A percentile compares a stretch with the other conserved stretches of the same genome.
Evolutionary conservation across 2,113 vertebrate genomes (phyloP).

Genomic region (Microtus ochrogaster): DNA sequence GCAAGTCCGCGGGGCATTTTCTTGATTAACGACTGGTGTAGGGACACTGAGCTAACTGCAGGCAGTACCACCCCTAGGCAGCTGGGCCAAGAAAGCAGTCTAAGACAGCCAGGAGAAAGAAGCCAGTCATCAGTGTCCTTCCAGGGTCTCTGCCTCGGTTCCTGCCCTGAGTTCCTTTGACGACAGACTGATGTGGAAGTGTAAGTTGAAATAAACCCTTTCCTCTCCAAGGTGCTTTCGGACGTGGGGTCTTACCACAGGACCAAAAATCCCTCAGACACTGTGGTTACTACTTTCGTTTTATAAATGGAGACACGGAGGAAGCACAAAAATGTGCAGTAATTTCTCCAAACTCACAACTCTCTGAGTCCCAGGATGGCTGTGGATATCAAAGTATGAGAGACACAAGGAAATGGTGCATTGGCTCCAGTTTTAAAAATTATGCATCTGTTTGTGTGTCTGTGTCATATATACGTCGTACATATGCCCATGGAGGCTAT

Average conservation of each 20-base stretch:
- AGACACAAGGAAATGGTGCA: accelerated
- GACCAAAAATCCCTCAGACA: too few species aligned
- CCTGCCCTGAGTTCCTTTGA: background rate
- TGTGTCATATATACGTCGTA: too few species aligned
- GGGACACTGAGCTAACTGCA: background rate
- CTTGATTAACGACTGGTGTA: background rate
- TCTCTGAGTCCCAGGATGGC: background rate
- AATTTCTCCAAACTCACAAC: background rate
- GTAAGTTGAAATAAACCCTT: background rate
- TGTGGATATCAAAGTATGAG: background rate
- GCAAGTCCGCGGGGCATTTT: background rate
- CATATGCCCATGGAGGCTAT: background rate
- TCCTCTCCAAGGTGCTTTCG: background rate
- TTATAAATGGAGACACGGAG: background rate
- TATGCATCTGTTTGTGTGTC: background rate
- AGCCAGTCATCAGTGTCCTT: background rate
- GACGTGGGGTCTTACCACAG: background rate
- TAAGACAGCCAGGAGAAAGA: background rate
- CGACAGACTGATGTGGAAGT: background rate
- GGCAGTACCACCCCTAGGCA: background rate
- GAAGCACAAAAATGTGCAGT: background rate
- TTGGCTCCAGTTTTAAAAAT: background rate
- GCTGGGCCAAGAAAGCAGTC: background rate
- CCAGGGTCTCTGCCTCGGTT: background rate
- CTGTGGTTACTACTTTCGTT: background rate